Evolutionary conservation across 1,140 invertebrate species (phyloP), one percentile per base, ranked within the genome.

Genomic region (Aplysia californica): DNA sequence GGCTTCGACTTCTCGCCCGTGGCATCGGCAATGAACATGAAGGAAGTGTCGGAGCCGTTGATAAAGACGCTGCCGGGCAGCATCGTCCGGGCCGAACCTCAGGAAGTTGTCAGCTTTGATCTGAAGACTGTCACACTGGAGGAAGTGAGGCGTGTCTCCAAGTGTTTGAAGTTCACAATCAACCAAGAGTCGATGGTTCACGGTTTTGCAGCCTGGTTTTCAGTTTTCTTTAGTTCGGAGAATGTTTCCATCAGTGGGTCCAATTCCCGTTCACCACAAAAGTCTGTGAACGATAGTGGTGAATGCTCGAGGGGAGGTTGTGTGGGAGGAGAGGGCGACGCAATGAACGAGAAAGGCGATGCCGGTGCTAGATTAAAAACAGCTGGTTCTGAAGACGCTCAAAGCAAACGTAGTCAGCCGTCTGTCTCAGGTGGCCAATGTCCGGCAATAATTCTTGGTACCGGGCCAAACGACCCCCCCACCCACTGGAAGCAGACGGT

Each of bases 401-500:
- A 10, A 15, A 15, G 10, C 44, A 50, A 10, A 10, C 10, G 44
- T 50, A 50, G 44, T 50, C 44, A 50, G 44, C 44, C 10, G 44
- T 15, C 44, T 15, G 44, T 50, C 10, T 50, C 44, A 15, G n/a
- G n/a, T n/a, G n/a, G n/a, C n/a, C n/a, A n/a, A 35, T 65, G 5
- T n/a, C 39, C 61, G 39, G n/a, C 31, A 4, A 36, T 68, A 1
- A 20, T 78, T 4, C 67, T 87, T 15, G 79, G 75, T n/a, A 87
- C 86, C 15, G 79, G 81, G 1, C 86, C 86, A 15, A 38, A 56
- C 15, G 71, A 75, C 31, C 72, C 77, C 21, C 98, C 98, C 86
- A 99, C 98, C 3, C 98, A 99, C 87, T 99, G 98, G 98, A 99
- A 99, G 90, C 98, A 99, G 89, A 99, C 98, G 1, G 97, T 99